Evolutionary conservation across 2,888 invertebrate genomes (phyloP).

Genomic region (Rhimphoctona megacephalus): DNA sequence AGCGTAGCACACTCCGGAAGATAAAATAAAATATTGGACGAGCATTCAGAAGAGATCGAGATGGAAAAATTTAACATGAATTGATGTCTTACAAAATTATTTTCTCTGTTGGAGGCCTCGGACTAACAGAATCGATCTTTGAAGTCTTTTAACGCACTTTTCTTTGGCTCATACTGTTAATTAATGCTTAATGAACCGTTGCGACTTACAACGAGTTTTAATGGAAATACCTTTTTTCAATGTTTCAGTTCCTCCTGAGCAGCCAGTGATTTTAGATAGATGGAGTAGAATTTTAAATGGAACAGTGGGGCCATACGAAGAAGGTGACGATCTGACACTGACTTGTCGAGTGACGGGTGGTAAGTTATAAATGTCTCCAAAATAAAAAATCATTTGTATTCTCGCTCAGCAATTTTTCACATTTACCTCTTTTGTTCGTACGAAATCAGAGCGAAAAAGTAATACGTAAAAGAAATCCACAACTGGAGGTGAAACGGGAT

Average conservation of each 20-base stretch:
- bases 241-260: conserved; percentile 94
- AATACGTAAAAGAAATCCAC: background rate
- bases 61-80: background rate
- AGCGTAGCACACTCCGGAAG: background rate
- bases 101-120: background rate
- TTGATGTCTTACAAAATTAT: background rate
- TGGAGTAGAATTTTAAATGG: conserved; percentile 93
- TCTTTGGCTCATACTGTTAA: background rate
- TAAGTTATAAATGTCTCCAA: conserved; percentile 85
- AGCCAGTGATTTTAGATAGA: conserved; percentile 93
- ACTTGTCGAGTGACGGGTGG: conserved; percentile 95
- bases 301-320: conserved; percentile 93
- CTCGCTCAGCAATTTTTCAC: background rate
- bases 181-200: background rate
- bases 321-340: conserved; percentile 93
- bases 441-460: background rate
- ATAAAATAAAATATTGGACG: background rate
- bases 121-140: background rate
- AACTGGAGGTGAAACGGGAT: background rate
- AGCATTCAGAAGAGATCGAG: background rate
- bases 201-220: background rate
- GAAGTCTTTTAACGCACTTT: background rate
- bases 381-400: background rate
- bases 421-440: background rate
- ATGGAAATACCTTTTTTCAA: conserved; percentile 49